Conservation (phyloP, 2,113 vertebrate species). For the Zapornia atra region DNA sequence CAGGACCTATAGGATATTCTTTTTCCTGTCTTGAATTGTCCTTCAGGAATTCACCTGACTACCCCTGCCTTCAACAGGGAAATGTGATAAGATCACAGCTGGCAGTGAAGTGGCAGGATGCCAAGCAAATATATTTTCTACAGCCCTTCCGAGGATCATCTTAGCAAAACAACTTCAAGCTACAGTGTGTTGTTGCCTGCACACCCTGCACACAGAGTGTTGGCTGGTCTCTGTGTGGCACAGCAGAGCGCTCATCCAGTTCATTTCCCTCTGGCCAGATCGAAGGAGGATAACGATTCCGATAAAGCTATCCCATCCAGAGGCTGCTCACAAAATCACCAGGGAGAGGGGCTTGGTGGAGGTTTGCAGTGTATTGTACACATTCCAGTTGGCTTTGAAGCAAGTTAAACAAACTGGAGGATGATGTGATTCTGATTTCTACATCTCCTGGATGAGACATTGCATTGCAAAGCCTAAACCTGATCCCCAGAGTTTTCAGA, state of each 20-base stretch:
- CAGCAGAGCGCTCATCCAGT: background rate
- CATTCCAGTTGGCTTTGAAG: background rate
- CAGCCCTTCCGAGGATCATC: background rate
- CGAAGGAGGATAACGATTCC: background rate
- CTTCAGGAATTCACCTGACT: background rate
- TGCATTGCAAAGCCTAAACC: background rate
- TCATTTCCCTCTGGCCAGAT: background rate
- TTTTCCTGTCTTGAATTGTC: background rate
- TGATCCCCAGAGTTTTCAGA: background rate
- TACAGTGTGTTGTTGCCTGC: background rate
- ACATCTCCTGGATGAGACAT: background rate
- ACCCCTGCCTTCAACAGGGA: background rate
- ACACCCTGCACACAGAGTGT: background rate
- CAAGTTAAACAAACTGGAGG: background rate
- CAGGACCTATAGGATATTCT: background rate
- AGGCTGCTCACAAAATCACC: background rate
- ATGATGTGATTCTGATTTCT: background rate
- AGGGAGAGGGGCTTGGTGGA: background rate
- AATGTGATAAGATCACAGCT: background rate
- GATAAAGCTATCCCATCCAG: background rate
- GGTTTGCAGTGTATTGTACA: background rate
- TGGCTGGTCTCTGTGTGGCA: background rate
- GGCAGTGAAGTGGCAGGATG: background rate
- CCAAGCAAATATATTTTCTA: conserved; percentile 14
- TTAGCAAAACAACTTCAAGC: background rate